phyloP scores from a whole-genome alignment of 1,140 invertebrate species.

The Trissolcus basalis region DNA sequence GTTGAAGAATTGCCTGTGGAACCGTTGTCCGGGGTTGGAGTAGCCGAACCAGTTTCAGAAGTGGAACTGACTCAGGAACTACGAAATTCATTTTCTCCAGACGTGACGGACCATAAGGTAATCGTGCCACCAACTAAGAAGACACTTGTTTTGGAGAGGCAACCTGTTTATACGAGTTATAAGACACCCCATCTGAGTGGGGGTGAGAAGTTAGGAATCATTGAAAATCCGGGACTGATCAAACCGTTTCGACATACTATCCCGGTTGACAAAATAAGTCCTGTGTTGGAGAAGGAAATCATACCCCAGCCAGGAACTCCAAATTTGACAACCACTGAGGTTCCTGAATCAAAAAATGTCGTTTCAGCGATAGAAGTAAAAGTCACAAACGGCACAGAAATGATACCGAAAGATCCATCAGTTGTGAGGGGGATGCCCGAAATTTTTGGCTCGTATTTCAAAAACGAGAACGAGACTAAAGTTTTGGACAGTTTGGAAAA shows the following conservation, averaged over 20 bases:
- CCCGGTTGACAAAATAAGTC: slow-evolving; percentile 81
- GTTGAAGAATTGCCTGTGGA: slow-evolving; percentile 24
- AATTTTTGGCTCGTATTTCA: slow-evolving; percentile 4
- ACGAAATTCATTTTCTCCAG: slow-evolving; percentile 64
- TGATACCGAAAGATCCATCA: slow-evolving; percentile 22
- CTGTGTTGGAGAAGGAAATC: slow-evolving; percentile 37
- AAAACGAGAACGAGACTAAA: slow-evolving; percentile 18
- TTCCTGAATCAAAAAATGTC: too few species aligned
- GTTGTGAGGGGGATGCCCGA: slow-evolving; percentile 44
- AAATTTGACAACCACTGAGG: too few species aligned
- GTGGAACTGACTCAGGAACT: slow-evolving; percentile 67
- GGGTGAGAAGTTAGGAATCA: slow-evolving; percentile 62
- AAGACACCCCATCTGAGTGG: slow-evolving; percentile 78
- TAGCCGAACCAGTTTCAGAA: slow-evolving; percentile 70
- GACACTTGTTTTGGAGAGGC: slow-evolving; percentile 26
- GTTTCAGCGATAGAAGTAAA: too few species aligned
- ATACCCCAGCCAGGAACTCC: not conserved
- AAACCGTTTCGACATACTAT: slow-evolving; percentile 79
- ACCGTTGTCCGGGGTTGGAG: slow-evolving; percentile 63
- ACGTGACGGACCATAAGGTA: slow-evolving; percentile 49
- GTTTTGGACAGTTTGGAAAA: slow-evolving; percentile 44
- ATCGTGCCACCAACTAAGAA: slow-evolving; percentile 41
- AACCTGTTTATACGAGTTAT: slow-evolving; percentile 82
- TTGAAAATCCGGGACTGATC: slow-evolving; percentile 66
- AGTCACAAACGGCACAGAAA: not conserved